Evolutionary conservation across 1,140 invertebrate genomes (phyloP).

Genomic region (Pachypeltis micranthus): DNA sequence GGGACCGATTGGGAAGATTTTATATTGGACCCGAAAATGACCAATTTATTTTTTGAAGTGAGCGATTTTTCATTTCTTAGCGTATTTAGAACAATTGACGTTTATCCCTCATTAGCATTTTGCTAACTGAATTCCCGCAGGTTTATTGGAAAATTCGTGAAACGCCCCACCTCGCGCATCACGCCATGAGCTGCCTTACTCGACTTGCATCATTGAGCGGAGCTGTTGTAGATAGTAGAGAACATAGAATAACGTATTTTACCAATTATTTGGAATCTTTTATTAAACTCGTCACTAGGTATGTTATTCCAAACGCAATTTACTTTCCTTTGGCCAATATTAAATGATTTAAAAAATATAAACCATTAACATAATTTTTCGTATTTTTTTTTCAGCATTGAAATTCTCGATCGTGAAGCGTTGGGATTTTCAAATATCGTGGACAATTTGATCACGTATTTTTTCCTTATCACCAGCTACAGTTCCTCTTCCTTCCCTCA

Average conservation of each 20-base stretch:
- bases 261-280: slow-evolving; percentile 56
- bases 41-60: slow-evolving; percentile 65
- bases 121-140: too few relatives aligned
- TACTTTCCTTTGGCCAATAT: too few relatives aligned
- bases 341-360: too few relatives aligned
- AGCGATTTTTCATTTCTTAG: slow-evolving; percentile 24
- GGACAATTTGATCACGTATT: slow-evolving; percentile 48
- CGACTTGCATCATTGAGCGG: slow-evolving; percentile 71
- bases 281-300: slow-evolving; percentile 47
- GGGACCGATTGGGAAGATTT: slow-evolving; percentile 56
- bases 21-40: slow-evolving; percentile 56
- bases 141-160: slow-evolving; percentile 69
- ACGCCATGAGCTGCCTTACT: slow-evolving; percentile 64
- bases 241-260: slow-evolving; percentile 54
- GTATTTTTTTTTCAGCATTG: slow-evolving; percentile 36
- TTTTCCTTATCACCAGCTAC: slow-evolving; percentile 40
- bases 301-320: too few relatives aligned
- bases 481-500: slow-evolving; percentile 37
- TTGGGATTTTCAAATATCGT: slow-evolving; percentile 55
- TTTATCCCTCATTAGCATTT: too few relatives aligned
- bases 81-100: background rate
- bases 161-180: slow-evolving; percentile 58
- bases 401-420: slow-evolving; percentile 49
- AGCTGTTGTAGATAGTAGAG: slow-evolving; percentile 44
- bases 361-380: background rate